These are phyloP conservation scores for Cebus imitator DNA, from an alignment of 2,113 vertebrate genomes.

Conservation along the genomic window DNA sequence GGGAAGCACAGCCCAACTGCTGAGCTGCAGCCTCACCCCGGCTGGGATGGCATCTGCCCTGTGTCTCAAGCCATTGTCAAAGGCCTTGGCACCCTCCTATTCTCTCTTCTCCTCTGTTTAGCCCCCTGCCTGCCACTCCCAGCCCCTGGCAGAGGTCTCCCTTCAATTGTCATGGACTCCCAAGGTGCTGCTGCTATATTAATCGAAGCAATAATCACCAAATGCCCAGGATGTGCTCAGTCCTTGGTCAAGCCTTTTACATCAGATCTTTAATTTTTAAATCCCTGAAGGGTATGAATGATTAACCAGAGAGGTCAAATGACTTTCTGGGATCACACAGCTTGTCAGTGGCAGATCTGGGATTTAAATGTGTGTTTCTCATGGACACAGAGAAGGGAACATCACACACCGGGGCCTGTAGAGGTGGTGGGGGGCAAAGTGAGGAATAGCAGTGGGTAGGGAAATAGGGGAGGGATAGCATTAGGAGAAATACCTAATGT, in stretches of 20 bases:
- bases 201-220: not conserved
- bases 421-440: no score
- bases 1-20: not conserved
- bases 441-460: no score
- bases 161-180: not conserved
- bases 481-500: no score
- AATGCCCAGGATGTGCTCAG: not conserved
- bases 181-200: not conserved
- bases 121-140: not conserved
- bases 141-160: not conserved
- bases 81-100: not conserved
- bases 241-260: not conserved
- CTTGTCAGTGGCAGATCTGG: not conserved
- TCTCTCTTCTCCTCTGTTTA: not conserved
- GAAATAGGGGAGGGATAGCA: no score
- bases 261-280: not conserved
- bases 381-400: no score
- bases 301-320: not conserved
- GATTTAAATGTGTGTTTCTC: not conserved
- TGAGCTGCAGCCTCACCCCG: not conserved
- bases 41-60: not conserved
- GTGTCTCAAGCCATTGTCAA: not conserved
- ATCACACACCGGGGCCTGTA: no score
- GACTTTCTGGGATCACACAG: not conserved
- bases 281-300: not conserved